phyloP scores from a whole-genome alignment of 53 echinoderm and acorn worm species.

The Paracentrotus lividus region DNA sequence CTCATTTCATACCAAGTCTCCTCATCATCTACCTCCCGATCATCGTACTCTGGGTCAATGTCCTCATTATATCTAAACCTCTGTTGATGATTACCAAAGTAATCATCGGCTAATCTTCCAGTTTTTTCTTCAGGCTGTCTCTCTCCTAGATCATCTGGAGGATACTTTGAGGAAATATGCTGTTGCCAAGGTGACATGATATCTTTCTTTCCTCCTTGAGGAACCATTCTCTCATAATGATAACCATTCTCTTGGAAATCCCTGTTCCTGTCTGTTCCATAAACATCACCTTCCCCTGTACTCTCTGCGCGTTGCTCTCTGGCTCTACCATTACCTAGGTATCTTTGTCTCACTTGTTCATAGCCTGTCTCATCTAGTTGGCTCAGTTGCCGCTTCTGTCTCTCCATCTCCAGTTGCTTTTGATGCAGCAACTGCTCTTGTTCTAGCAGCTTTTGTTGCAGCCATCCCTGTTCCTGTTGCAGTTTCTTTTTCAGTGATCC shows the following conservation, averaged over 20 bases:
- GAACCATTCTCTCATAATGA: background rate
- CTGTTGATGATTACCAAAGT: background rate
- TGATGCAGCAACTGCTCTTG: conserved; percentile 82
- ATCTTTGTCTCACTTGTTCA: conserved; percentile 13
- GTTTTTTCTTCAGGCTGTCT: background rate
- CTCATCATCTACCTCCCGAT: conserved; percentile 4
- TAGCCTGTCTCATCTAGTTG: conserved; percentile 33
- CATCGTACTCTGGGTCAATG: background rate
- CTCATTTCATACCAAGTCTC: conserved; percentile 63
- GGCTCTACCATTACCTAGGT: background rate
- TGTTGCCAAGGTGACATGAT: conserved; percentile 13
- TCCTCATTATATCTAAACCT: background rate
- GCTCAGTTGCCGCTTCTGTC: conserved; percentile 69
- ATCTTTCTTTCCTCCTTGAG: background rate
- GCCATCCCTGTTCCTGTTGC: conserved; percentile 85
- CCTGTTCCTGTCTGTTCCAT: background rate
- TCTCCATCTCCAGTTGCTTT: conserved; percentile 83
- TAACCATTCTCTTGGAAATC: background rate
- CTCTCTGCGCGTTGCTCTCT: background rate
- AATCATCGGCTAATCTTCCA: background rate
- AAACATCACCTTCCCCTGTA: background rate
- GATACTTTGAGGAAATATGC: conserved; percentile 52
- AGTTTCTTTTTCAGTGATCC: conserved; percentile 75
- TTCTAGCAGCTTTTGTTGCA: conserved; percentile 84
- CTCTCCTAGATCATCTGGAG: background rate